Conservation (phyloP, 37 sponge, comb jelly and placozoan genomes). For the Trichoplax adhaerens region DNA sequence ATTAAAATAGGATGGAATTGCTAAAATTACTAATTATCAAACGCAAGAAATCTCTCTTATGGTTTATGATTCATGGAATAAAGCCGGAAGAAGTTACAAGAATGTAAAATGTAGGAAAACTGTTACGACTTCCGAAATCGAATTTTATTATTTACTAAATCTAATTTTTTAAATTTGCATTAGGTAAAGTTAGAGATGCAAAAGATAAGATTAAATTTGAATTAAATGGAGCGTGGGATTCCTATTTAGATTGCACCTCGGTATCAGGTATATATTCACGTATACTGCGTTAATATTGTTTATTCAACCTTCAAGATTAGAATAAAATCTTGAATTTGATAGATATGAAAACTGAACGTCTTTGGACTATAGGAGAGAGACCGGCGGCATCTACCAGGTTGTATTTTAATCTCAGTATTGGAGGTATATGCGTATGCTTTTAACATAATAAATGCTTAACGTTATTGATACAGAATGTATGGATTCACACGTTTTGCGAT, state of each 20-base stretch:
- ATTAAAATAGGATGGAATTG: conserved; percentile 65
- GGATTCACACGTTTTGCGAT: conserved; percentile 80
- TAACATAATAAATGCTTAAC: not conserved
- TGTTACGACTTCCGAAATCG: no score
- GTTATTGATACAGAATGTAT: conserved; percentile 28
- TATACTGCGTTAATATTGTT: no score
- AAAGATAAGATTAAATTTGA: conserved; percentile 27
- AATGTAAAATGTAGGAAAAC: conserved; percentile 11
- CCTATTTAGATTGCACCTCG: conserved; percentile 19
- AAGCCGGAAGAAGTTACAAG: conserved; percentile 43
- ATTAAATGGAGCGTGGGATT: conserved; percentile 66
- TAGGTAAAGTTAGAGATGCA: conserved; percentile 35
- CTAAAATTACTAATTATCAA: conserved; percentile 39
- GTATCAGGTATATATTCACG: no score
- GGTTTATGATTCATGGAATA: conserved; percentile 41
- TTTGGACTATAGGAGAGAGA: not conserved
- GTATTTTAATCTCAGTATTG: no score
- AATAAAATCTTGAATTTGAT: conserved; percentile 5
- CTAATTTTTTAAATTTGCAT: not conserved
- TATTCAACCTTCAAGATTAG: not conserved
- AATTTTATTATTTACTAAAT: no score
- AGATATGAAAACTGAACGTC: conserved; percentile 26
- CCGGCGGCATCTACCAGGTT: not conserved
- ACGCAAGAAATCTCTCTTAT: conserved; percentile 67
- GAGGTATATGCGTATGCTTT: not conserved